phyloP scores from a whole-genome alignment of 2,113 vertebrate species.

The Garra rufa region DNA sequence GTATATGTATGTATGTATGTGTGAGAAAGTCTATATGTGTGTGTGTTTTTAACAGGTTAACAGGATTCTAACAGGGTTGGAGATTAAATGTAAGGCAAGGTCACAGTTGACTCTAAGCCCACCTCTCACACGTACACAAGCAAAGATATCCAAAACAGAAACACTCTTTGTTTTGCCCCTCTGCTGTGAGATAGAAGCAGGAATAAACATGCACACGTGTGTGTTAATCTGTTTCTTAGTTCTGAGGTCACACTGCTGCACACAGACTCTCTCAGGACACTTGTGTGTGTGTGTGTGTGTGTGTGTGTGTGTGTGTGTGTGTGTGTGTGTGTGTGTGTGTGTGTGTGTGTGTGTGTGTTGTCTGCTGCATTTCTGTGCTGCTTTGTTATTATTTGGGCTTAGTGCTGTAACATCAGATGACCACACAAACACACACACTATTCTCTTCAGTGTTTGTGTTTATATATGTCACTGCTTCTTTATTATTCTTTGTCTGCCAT shows the following conservation, averaged over 20 bases:
- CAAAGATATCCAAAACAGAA: conserved; percentile 44
- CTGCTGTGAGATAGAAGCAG: conserved; percentile 59
- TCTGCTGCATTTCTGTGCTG: neutral
- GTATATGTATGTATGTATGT: no score
- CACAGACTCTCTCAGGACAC: conserved; percentile 18
- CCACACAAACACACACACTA: neutral
- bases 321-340: neutral
- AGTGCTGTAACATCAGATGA: conserved; percentile 17
- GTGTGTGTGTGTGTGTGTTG: no score
- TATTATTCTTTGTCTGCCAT: conserved; percentile 45
- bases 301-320: neutral
- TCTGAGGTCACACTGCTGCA: conserved; percentile 45
- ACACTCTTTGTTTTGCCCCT: conserved; percentile 62
- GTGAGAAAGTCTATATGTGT: neutral
- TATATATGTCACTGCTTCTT: conserved; percentile 47
- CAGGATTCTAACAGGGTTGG: conserved; percentile 3
- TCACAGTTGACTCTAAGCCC: conserved; percentile 25
- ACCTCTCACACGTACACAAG: conserved; percentile 19
- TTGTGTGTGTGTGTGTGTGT: conserved; percentile 17
- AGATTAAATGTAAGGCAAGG: conserved; percentile 69
- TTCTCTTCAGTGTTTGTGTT: conserved; percentile 16
- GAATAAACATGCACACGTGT: conserved; percentile 67
- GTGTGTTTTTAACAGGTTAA: neutral
- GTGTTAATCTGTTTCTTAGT: conserved; percentile 47
- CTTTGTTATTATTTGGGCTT: conserved; percentile 32